Base-by-base conservation (phyloP, 2,797 vertebrate genomes). In the Anomalospiza imberbis region DNA sequence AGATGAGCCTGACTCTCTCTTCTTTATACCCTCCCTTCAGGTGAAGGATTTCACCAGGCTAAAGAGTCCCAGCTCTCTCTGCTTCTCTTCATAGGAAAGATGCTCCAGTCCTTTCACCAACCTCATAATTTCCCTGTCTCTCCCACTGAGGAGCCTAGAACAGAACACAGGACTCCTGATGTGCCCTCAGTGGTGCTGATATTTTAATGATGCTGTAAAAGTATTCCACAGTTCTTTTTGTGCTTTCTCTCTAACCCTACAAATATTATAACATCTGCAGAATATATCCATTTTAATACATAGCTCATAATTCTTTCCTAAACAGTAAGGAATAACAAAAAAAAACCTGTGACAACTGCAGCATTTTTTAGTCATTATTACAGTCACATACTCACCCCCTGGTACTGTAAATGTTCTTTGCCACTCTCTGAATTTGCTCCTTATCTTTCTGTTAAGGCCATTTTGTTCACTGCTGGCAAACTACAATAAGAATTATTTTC, bases 291-390 rank as follows among this genome's bases (percentile, higher is more conserved):
- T 87, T 83, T 54, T 42, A 80, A 63, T 38, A 17, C 6, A 6
- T n/a, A 57, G 34, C 34, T 34, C 34, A 34, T 34, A 34, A 34
- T 34, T n/a, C 7, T 75, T 47, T 51, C 83, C 32, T 61, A 57
- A 74, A 7, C 13, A 44, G 24, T 16, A 54, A 74, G 20, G 38
- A 88, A 63, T 71, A 75, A n/a, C 28, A 72, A 86, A 78, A 92
- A 34, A 57, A 24, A n/a, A n/a, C n/a, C 1, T 38, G 21, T 12
- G 8, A 48, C 13, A 36, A 36, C 3, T 29, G 22, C 0, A 2
- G 25, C 2, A 38, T 13, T 63, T 47, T 82, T 75, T 40, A 14
- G 14, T 57, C 22, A 28, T 81, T 55, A 12, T 63, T 68, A 44
- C 0, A 2, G 25, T 68, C 34, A 50, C 26, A n/a, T 36, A 25